Evolutionary conservation across 1,140 invertebrate genomes (phyloP), one percentile per base, ranked within the genome.

Genomic region (Hirudo medicinalis): DNA sequence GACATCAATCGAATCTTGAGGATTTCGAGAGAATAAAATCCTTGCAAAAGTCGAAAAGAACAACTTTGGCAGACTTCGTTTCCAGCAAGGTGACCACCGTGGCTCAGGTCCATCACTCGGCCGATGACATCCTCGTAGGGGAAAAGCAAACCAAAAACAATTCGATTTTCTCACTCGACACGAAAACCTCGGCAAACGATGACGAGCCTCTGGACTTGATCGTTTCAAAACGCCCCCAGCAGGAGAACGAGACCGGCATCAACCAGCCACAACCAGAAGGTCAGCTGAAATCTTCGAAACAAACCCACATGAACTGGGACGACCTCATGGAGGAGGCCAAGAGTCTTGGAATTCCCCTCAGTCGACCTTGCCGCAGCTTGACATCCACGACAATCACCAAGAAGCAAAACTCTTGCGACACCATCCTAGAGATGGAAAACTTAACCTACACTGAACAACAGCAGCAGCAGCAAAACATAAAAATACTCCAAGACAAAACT

Each of bases 281-380:
- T 49, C 43, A 49, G 13, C 43, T 49, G 43, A 49, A 49, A 13
- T 63, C 29, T 5, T 63, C 57, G n/a, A 69, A 73, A 49, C 68
- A 70, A 36, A 73, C 69, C 15, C 72, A 73, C 69, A 73, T 73
- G 72, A 43, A 43, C 19, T 73, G 72, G 72, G 72, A 70, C 17
- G 72, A 73, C 25, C 40, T 73, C 11, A 73, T 73, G 72, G 54
- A 63, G 43, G 72, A 73, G 57, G 72, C 72, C 25, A 70, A 67
- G 25, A 71, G 29, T 36, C 60, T 73, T 19, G 72, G 72, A 6
- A 73, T 73, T 67, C 72, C 72, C 3, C 69, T 70, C 9, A 63
- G 49, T 60, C 22, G 25, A 40, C 72, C 72, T 22, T 49, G 22
- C n/a, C 32, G 13, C 53, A 49, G 29, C 15, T 40, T 70, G 57